Conservation (phyloP, 92 coral and sea anemone species). For the Palythoa grandiflora region DNA sequence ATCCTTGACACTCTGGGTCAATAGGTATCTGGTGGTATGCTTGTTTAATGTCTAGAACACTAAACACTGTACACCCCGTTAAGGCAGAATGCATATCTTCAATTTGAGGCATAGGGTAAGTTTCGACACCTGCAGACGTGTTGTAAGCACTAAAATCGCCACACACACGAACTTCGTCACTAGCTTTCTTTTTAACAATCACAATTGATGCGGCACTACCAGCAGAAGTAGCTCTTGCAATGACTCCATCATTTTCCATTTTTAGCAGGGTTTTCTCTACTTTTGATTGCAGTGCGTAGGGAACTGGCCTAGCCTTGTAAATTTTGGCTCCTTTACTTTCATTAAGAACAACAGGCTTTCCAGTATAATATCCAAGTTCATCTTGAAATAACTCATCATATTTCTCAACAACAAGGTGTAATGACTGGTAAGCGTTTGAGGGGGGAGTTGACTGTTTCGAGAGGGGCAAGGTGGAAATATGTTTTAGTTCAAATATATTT, state of each 20-base stretch:
- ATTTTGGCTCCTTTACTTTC: slow-evolving; percentile 21
- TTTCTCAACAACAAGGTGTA: too few species aligned
- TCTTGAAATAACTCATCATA: too few species aligned
- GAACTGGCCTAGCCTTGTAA: slow-evolving; percentile 62
- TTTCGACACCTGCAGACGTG: too few species aligned
- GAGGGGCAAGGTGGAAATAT: too few species aligned
- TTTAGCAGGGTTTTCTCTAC: slow-evolving; percentile 23
- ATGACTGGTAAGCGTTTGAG: too few species aligned
- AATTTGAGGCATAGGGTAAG: neutral
- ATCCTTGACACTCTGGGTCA: too few species aligned
- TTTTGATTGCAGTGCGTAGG: slow-evolving; percentile 55
- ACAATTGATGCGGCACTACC: slow-evolving; percentile 73
- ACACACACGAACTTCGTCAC: slow-evolving; percentile 68
- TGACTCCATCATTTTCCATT: slow-evolving; percentile 59
- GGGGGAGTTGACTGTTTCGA: too few species aligned
- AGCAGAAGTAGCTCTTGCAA: slow-evolving; percentile 68
- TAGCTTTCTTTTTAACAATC: slow-evolving; percentile 60
- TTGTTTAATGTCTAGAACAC: slow-evolving; percentile 26
- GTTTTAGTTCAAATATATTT: too few species aligned
- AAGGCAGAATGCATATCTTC: too few species aligned
- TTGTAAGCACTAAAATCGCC: slow-evolving; percentile 61
- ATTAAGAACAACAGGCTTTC: too few species aligned
- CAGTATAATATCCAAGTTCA: slow-evolving; percentile 57
- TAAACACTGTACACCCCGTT: slow-evolving; percentile 51
- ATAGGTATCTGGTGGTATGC: too few species aligned